Conservation (phyloP, 1,140 invertebrate species). For the Zeugodacus cucurbitae region DNA sequence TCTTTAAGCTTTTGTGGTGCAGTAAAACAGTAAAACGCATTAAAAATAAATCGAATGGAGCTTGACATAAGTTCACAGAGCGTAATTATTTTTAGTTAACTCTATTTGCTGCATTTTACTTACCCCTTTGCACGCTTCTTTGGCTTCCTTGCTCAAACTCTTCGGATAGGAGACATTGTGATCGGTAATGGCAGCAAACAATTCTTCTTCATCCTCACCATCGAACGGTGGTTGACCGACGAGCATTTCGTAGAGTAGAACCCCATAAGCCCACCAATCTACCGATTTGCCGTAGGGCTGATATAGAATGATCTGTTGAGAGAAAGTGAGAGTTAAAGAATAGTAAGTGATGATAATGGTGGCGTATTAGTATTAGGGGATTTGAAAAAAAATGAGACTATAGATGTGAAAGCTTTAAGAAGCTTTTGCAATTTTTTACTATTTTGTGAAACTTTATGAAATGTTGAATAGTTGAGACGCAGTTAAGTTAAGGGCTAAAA, state of each 20-base stretch:
- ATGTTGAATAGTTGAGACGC: too few species aligned
- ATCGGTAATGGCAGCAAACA: constrained; percentile 98
- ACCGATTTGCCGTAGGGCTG: constrained; percentile 99
- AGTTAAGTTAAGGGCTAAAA: too few species aligned
- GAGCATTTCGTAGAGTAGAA: constrained; percentile 98
- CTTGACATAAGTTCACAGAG: not conserved
- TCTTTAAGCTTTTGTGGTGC: not conserved
- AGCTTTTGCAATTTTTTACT: too few species aligned
- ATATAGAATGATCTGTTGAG: constrained; percentile 87
- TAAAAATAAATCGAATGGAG: not conserved
- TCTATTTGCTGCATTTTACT: constrained; percentile 61
- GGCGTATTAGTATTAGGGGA: too few species aligned
- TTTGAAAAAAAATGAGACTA: too few species aligned
- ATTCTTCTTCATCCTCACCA: constrained; percentile 98
- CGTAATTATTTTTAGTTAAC: not conserved
- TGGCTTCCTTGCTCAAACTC: constrained; percentile 90
- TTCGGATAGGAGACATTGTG: constrained; percentile 99
- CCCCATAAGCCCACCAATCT: constrained; percentile 99
- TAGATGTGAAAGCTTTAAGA: too few species aligned
- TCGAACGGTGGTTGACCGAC: constrained; percentile 99
- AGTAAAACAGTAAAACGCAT: not conserved
- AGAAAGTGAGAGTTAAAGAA: not conserved
- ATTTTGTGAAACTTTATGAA: too few species aligned
- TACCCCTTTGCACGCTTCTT: constrained; percentile 97
- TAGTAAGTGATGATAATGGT: too few species aligned